Evolutionary conservation across 1,140 invertebrate genomes (phyloP).

Genomic region (Triops cancriformis): DNA sequence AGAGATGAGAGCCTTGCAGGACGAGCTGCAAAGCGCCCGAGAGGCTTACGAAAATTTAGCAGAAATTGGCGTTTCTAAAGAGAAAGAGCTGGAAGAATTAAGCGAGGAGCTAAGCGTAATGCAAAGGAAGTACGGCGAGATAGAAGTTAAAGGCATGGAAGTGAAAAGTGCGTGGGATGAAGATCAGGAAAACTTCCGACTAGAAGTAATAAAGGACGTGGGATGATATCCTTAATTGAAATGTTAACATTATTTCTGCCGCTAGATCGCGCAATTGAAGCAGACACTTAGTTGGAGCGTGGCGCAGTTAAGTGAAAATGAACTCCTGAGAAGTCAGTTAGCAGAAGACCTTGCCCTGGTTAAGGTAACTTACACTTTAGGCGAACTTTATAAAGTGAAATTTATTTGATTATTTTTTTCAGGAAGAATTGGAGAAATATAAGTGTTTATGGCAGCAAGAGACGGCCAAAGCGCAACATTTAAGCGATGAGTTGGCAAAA

Average conservation of each 20-base stretch:
- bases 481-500: not conserved
- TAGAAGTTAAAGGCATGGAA: constrained; percentile 26
- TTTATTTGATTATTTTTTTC: not conserved
- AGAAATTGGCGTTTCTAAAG: constrained; percentile 23
- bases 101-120: not conserved
- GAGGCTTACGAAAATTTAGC: constrained; percentile 30
- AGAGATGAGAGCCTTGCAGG: constrained; percentile 9
- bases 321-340: constrained; percentile 35
- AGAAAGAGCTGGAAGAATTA: constrained; percentile 25
- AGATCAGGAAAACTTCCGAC: constrained; percentile 29
- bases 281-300: constrained; percentile 53
- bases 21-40: constrained; percentile 13
- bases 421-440: constrained; percentile 30
- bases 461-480: not conserved
- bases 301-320: constrained; percentile 48
- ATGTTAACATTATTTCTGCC: too few species aligned
- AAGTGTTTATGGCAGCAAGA: constrained; percentile 21
- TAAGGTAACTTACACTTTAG: not conserved
- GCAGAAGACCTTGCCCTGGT: not conserved
- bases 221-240: constrained; percentile 28
- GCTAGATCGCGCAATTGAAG: constrained; percentile 53
- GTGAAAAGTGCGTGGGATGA: constrained; percentile 14
- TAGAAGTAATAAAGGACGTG: constrained; percentile 27
- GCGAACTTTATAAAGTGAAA: not conserved
- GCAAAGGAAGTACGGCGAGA: not conserved